Evolutionary conservation across 2,888 invertebrate species (phyloP).

Genomic region (Amblyteles armatorius): DNA sequence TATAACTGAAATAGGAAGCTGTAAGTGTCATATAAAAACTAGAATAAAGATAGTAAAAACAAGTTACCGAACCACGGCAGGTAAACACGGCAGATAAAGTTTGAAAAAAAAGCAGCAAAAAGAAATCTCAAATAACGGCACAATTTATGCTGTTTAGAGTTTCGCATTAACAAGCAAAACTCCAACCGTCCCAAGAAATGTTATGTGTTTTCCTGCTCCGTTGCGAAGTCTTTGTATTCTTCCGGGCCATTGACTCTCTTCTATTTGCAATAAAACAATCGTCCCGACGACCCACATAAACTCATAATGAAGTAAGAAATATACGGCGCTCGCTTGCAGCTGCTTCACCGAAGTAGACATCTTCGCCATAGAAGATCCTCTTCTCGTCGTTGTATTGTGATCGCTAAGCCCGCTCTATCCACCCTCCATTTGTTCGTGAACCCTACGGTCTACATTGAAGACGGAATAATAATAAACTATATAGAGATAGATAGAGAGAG

Average conservation of each 20-base stretch:
- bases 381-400: background rate
- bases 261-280: conserved; percentile 1
- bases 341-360: conserved; percentile 15
- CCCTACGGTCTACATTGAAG: background rate
- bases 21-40: background rate
- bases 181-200: background rate
- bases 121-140: background rate
- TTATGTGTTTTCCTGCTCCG: background rate
- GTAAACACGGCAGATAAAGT: background rate
- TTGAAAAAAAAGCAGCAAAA: background rate
- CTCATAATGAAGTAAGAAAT: conserved; percentile 15
- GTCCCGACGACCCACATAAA: conserved; percentile 9
- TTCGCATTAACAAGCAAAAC: background rate
- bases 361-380: conserved; percentile 15
- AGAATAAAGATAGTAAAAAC: background rate
- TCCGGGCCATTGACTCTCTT: background rate
- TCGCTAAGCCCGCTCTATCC: background rate
- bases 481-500: background rate
- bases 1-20: too few species aligned
- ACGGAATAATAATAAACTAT: conserved; percentile 33
- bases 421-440: conserved; percentile 13
- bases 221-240: background rate
- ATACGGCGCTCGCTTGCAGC: conserved; percentile 28
- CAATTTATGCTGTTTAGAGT: background rate
- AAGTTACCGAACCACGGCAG: too few species aligned